phyloP scores from a whole-genome alignment of 2,888 invertebrate species.

The Cephus pulcher region DNA sequence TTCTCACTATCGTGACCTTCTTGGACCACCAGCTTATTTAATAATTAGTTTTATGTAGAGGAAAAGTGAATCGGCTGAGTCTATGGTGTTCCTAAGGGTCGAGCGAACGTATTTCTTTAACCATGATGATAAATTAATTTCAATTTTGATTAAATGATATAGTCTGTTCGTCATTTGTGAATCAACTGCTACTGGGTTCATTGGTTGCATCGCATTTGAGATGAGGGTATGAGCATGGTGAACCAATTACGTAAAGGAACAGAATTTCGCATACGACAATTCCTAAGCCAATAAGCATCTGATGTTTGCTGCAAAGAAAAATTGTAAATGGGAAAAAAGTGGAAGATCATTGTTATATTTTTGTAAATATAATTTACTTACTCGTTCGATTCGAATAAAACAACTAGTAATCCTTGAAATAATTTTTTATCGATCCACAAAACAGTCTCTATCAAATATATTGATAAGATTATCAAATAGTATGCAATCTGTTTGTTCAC shows the following conservation, averaged over 20 bases:
- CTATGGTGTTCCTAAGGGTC: not conserved
- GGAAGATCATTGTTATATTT: not conserved
- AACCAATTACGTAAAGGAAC: constrained; percentile 39
- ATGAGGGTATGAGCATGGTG: not conserved
- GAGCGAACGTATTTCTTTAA: too few species aligned
- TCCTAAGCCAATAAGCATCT: constrained; percentile 35
- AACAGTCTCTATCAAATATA: constrained; percentile 39
- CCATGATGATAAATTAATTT: not conserved
- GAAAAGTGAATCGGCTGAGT: not conserved
- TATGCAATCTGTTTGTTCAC: constrained; percentile 41
- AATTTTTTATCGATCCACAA: constrained; percentile 40
- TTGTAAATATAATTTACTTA: constrained; percentile 12
- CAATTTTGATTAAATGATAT: not conserved
- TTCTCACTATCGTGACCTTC: constrained; percentile 37
- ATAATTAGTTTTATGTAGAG: not conserved
- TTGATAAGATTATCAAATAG: constrained; percentile 40
- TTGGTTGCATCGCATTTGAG: not conserved
- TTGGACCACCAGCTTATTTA: constrained; percentile 31
- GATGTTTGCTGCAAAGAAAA: constrained; percentile 35
- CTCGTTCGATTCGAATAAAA: constrained; percentile 32
- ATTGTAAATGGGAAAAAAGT: not conserved
- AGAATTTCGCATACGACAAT: constrained; percentile 36
- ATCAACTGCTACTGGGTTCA: not conserved
- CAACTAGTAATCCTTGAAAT: constrained; percentile 28
- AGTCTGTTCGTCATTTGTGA: not conserved